Evolutionary conservation across 1,140 invertebrate genomes (phyloP).

Genomic region (Hylaeus anthracinus): DNA sequence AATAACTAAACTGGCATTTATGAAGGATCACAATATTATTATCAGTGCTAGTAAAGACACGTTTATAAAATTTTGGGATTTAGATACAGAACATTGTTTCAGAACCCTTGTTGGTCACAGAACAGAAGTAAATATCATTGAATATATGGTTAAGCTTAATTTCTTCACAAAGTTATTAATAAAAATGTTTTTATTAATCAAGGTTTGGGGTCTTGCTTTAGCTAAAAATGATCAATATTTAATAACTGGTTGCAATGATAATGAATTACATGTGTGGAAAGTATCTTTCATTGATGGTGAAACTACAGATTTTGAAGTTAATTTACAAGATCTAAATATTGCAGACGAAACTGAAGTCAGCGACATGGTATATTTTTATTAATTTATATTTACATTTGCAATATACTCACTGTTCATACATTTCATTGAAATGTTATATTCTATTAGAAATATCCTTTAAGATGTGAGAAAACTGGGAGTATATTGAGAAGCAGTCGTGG

Average conservation of each 20-base stretch:
- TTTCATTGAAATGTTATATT: conserved; percentile 37
- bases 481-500: conserved; percentile 89
- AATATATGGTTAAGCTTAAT: conserved; percentile 15
- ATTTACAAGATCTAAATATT: conserved; percentile 73
- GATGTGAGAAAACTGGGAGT: conserved; percentile 87
- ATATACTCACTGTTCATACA: conserved; percentile 5
- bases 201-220: conserved; percentile 94
- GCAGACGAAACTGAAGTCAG: conserved; percentile 84
- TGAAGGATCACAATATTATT: conserved; percentile 88
- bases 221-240: conserved; percentile 90
- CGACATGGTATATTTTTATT: conserved; percentile 73
- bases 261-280: conserved; percentile 92
- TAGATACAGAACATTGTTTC: conserved; percentile 97
- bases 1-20: conserved; percentile 93
- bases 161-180: conserved; percentile 9
- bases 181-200: conserved; percentile 30
- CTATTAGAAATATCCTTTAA: conserved; percentile 83
- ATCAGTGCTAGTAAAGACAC: conserved; percentile 96
- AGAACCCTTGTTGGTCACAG: conserved; percentile 93
- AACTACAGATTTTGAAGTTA: conserved; percentile 77
- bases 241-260: conserved; percentile 92
- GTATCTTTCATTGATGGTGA: conserved; percentile 73
- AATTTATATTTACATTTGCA: conserved; percentile 22
- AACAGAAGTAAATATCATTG: conserved; percentile 83
- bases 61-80: conserved; percentile 98